Evolutionary conservation across 1,140 invertebrate species (phyloP), one percentile per base, ranked within the genome.

Genomic region (Papilio dardanus): DNA sequence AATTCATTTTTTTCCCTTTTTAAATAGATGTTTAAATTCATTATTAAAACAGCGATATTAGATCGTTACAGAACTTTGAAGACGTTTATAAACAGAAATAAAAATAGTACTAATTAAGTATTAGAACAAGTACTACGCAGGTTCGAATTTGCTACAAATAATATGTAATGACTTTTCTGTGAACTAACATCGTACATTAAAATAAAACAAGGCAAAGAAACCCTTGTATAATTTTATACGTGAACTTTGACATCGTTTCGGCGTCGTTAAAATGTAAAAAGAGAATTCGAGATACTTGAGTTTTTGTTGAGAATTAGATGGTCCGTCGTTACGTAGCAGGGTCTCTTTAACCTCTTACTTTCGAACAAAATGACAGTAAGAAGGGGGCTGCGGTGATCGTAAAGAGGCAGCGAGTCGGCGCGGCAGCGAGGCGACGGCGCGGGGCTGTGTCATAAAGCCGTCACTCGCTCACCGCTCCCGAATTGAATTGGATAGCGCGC

Each of bases 331-430:
- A 77, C 78, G 74, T 67, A 79, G 65, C 78, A 79, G 81, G 78
- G 77, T 79, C 75, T 73, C 77, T 84, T 82, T 79, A 77, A 80
- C 76, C 77, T 74, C 79, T 83, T 81, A 84, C 78, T 88, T 85
- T 82, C 71, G 80, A 88, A 86, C 85, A 81, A 86, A 86, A 86
- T 83, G 79, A 75, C 75, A 76, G 80, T 80, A 80, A 83, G 83
- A 85, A 84, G 81, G 84, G 84, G 83, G 83, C 85, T 86, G 85
- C 78, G 77, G 77, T 74, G 79, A 71, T 89, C 87, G 80, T 90
- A 90, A 90, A 91, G 78, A 75, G 58, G 77, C 76, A 79, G 86
- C n/a, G 42, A n/a, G 16, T 4, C 42, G 16, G 42, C 77, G 80
- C 85, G 89, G 78, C 75, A 50, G 77, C 77, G 80, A 85, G 83